Evolutionary conservation across 35 echinoderm and acorn worm species (phyloP).

Genomic region (Anneissia japonica): DNA sequence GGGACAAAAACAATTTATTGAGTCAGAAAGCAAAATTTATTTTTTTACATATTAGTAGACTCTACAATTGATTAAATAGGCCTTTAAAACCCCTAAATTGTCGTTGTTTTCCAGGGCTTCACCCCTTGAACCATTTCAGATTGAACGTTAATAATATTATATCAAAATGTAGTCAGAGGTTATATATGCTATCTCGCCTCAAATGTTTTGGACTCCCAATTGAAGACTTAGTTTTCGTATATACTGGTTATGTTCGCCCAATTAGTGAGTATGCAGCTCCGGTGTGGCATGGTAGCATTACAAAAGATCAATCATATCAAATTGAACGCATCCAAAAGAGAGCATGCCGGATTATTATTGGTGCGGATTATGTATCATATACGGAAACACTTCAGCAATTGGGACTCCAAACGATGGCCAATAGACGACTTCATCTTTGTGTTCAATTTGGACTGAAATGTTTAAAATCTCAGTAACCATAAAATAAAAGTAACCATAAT

Average conservation of each 20-base stretch:
- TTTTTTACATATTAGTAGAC: no score
- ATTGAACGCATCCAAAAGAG: slow-evolving; percentile 8
- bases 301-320: background rate
- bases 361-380: background rate
- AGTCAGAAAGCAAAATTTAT: no score
- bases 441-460: background rate
- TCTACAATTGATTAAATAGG: no score
- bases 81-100: no score
- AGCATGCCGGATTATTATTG: slow-evolving; percentile 13
- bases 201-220: slow-evolving; percentile 29
- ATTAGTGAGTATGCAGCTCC: slow-evolving; percentile 14
- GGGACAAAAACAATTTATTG: no score
- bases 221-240: slow-evolving; percentile 18
- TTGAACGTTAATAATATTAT: slow-evolving; percentile 15
- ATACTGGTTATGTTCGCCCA: slow-evolving; percentile 23
- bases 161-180: slow-evolving; percentile 9
- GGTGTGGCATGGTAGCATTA: background rate
- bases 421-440: background rate
- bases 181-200: slow-evolving; percentile 11
- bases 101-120: no score
- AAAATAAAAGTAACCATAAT: background rate
- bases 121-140: no score
- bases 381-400: background rate
- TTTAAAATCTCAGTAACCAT: background rate
- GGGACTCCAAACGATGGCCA: background rate